Base-by-base conservation (phyloP, 2,113 vertebrate genomes). In the Ailurus styani region DNA sequence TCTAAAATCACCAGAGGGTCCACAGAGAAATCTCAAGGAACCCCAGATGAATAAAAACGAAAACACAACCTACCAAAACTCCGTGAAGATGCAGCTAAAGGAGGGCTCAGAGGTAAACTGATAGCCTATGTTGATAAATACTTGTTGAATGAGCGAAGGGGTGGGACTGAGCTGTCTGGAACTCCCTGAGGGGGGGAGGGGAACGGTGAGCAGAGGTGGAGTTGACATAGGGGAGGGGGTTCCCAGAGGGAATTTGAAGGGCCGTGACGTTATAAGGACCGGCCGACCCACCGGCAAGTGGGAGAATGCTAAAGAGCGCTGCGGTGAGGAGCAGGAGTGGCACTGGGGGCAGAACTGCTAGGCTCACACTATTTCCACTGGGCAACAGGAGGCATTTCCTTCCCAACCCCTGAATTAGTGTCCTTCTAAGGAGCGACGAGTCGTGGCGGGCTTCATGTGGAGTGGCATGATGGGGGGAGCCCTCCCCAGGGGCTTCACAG, bases 211-310 rank as follows among this genome's bases (percentile, higher is more conserved):
- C 79, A 73, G 86, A 79, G 5, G 47, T 37, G n/a, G 18, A 3
- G 17, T 18, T 52, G 5, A 64, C 6, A 29, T 0, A 21, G 70
- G n/a, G 2, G 11, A 6, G 5, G 37, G 70, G 3, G 11, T n/a
- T 6, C 54, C 92, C 52, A 72, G n/a, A 66, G 75, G 2, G 72
- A 50, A 77, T 54, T 52, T 27, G 14, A 15, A 45, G 57, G 37
- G 34, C 23, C 40, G 9, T 10, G 68, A 50, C 13, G 68, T 34
- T 17, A 9, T 4, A 7, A 34, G 34, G 34, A 79, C 40, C 40
- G 45, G 18, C 47, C 3, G 60, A 29, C 47, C 21, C 13, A 25
- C 57, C 9, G 68, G 68, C 50, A 64, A 27, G 29, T 12, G 4
- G 31, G 37, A 2, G 62, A 83, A 40, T 45, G 52, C 9, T 4